Evolutionary conservation across 2,797 vertebrate species (phyloP).

Genomic region (Cetoscarus ocellatus): DNA sequence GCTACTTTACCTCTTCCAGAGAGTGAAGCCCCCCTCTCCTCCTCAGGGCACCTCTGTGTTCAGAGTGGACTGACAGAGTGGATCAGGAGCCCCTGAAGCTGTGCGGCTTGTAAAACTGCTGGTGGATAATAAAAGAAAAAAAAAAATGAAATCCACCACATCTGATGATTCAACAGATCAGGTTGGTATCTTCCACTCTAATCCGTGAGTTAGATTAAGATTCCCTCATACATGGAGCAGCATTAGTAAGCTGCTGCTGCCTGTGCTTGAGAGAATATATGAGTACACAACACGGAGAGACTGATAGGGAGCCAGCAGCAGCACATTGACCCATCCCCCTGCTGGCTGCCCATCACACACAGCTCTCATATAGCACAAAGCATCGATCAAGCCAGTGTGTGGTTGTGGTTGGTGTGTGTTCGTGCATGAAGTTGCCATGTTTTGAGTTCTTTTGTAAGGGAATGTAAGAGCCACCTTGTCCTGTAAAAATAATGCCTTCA

Average conservation of each 20-base stretch:
- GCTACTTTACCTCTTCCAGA: constrained; percentile 57
- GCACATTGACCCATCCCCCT: constrained; percentile 73
- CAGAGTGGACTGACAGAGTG: constrained; percentile 11
- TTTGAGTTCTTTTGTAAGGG: constrained; percentile 2
- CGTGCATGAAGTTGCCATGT: no score
- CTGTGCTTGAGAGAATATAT: constrained; percentile 39
- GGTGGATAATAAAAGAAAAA: background rate
- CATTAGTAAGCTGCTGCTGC: constrained; percentile 38
- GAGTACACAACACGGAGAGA: constrained; percentile 43
- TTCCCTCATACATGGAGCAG: constrained; percentile 31
- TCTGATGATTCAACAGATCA: constrained; percentile 25
- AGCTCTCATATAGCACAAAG: constrained; percentile 56
- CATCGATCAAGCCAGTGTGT: constrained; percentile 71
- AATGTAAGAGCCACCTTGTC: background rate
- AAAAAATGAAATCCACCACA: constrained; percentile 26
- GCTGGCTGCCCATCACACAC: constrained; percentile 71
- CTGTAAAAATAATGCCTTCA: background rate
- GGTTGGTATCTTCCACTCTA: constrained; percentile 23
- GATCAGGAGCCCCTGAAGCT: constrained; percentile 30
- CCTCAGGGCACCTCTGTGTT: constrained; percentile 28
- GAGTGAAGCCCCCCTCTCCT: constrained; percentile 26
- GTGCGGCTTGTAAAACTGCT: constrained; percentile 22
- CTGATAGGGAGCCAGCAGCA: constrained; percentile 46
- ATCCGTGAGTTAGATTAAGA: constrained; percentile 40
- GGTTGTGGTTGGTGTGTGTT: constrained; percentile 5